These are phyloP conservation scores for Arrhamphus sclerolepis DNA, from an alignment of 2,797 vertebrate species.

Conservation along the genomic window DNA sequence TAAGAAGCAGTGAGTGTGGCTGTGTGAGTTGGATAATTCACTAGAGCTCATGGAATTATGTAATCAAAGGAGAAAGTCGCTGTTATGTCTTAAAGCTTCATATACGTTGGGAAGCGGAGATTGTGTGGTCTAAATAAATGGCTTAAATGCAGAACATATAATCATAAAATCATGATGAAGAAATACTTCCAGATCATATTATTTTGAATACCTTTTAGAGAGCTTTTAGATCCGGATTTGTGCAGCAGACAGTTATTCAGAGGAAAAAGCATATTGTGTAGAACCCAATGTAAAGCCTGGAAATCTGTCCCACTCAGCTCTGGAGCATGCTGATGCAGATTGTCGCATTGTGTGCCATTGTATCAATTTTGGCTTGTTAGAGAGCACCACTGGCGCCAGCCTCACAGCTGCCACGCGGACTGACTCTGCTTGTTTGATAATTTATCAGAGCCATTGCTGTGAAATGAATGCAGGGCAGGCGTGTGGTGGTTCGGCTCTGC, in stretches of 20 bases:
- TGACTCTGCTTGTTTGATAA: constrained; percentile 60
- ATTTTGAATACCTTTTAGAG: neutral
- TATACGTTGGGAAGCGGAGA: constrained; percentile 3
- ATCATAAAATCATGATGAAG: too few species aligned
- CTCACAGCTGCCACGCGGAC: constrained; percentile 35
- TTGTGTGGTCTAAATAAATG: constrained; percentile 12
- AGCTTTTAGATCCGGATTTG: neutral
- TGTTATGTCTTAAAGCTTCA: too few species aligned
- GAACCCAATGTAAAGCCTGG: constrained; percentile 4
- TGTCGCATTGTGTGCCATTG: constrained; percentile 31
- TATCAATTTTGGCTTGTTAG: constrained; percentile 40
- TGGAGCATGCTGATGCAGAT: constrained; percentile 29
- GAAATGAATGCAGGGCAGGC: constrained; percentile 51
- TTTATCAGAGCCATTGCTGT: constrained; percentile 59
- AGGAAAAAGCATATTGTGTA: neutral
- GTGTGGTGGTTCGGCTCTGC: constrained; percentile 52
- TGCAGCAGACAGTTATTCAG: neutral
- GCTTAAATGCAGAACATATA: too few species aligned
- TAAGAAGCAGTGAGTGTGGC: neutral
- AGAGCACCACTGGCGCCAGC: constrained; percentile 18
- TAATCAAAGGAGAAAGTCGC: too few species aligned
- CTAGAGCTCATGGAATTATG: too few species aligned
- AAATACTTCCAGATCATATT: too few species aligned
- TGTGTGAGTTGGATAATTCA: neutral
- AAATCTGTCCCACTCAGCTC: constrained; percentile 3